These are phyloP conservation scores for Drosophila persimilis DNA, from an alignment of 1,140 invertebrate species.

Conservation along the genomic window DNA sequence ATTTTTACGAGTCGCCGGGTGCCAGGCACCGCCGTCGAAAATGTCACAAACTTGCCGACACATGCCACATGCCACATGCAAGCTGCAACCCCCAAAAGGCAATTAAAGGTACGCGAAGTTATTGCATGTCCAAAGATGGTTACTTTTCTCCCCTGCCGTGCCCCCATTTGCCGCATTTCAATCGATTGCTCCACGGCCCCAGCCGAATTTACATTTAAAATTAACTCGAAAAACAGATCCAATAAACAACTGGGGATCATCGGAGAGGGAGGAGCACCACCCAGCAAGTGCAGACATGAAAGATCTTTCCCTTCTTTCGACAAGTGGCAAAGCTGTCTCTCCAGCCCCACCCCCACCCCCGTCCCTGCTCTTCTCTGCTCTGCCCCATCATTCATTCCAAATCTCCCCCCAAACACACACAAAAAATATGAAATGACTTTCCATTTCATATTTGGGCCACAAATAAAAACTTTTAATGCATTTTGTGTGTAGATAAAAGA, in stretches of 20 bases:
- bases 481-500: constrained; percentile 39
- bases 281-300: constrained; percentile 35
- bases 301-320: constrained; percentile 7
- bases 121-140: constrained; percentile 56
- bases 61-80: constrained; percentile 59
- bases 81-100: constrained; percentile 17
- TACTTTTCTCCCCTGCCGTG: constrained; percentile 5
- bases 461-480: constrained; percentile 62
- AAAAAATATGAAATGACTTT: constrained; percentile 40
- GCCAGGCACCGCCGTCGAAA: constrained; percentile 8
- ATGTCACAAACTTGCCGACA: constrained; percentile 32
- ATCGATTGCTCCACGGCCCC: constrained; percentile 38
- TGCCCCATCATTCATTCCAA: constrained; percentile 13
- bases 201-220: constrained; percentile 51
- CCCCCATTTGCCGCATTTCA: constrained; percentile 39
- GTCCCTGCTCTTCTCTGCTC: background rate
- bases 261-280: constrained; percentile 13
- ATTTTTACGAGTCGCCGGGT: constrained; percentile 57
- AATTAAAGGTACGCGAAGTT: constrained; percentile 40
- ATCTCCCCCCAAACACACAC: background rate
- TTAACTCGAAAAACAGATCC: constrained; percentile 58
- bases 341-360: no score
- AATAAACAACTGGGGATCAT: background rate
- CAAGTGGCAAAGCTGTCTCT: constrained; percentile 44
- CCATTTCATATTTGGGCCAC: constrained; percentile 55